Evolutionary conservation across 2,888 invertebrate species (phyloP).

Genomic region (Xanthorhoe spadicearia): DNA sequence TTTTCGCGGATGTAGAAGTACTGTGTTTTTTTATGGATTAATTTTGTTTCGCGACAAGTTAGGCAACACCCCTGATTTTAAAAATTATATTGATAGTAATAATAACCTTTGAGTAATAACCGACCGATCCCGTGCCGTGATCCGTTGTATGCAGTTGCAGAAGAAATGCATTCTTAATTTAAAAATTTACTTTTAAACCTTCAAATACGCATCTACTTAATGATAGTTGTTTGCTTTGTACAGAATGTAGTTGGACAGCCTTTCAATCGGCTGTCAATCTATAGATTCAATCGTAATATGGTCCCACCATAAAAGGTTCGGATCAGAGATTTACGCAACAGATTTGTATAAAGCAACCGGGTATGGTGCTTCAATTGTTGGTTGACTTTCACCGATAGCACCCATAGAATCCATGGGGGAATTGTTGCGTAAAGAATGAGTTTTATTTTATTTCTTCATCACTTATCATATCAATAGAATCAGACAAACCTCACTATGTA

Average conservation of each 20-base stretch:
- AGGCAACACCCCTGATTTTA: too few relatives aligned
- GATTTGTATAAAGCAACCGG: conserved; percentile 36
- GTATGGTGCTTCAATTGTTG: conserved; percentile 42
- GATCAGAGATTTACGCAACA: conserved; percentile 48
- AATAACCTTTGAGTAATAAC: too few relatives aligned
- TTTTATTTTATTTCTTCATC: background rate
- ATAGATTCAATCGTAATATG: conserved; percentile 31
- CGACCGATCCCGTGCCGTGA: too few relatives aligned
- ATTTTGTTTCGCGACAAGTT: too few relatives aligned
- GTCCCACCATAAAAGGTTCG: conserved; percentile 43
- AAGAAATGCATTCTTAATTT: too few relatives aligned
- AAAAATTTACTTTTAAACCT: too few relatives aligned
- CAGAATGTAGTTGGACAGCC: conserved; percentile 11
- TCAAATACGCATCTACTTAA: background rate
- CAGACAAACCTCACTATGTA: background rate
- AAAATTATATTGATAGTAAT: too few relatives aligned
- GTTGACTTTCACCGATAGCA: conserved; percentile 50
- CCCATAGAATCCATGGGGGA: conserved; percentile 19
- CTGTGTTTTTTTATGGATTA: too few relatives aligned
- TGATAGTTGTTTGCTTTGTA: background rate
- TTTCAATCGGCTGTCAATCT: conserved; percentile 30
- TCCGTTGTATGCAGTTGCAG: too few relatives aligned
- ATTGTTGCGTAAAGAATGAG: conserved; percentile 7
- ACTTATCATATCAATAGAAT: background rate
- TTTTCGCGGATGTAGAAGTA: too few relatives aligned